phyloP scores from a whole-genome alignment of 2,113 vertebrate genomes.

The Jaculus jaculus region DNA sequence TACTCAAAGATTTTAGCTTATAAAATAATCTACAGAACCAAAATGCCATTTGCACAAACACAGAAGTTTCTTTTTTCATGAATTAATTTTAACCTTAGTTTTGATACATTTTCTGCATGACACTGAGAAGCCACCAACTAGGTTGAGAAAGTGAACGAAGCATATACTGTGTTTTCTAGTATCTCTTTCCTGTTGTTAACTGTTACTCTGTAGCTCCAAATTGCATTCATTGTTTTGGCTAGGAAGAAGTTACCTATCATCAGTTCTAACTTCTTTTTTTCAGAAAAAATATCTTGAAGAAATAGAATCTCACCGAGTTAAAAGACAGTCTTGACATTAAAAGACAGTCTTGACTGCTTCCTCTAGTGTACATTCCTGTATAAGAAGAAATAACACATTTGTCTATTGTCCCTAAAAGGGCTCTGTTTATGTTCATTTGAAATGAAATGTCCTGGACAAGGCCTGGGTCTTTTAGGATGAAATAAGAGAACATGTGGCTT shows the following conservation, averaged over 20 bases:
- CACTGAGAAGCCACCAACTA: conserved; percentile 14
- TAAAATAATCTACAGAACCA: conserved; percentile 60
- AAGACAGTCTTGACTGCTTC: conserved; percentile 44
- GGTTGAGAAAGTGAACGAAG: conserved; percentile 42
- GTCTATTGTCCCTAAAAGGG: conserved; percentile 15
- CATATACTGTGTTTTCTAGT: conserved; percentile 35
- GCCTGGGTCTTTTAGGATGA: not conserved
- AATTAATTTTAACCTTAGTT: conserved; percentile 69
- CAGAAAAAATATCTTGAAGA: conserved; percentile 43
- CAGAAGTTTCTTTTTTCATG: conserved; percentile 42
- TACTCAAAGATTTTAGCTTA: conserved; percentile 68
- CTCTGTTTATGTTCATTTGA: conserved; percentile 28
- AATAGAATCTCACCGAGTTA: conserved; percentile 46
- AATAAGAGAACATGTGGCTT: conserved; percentile 1
- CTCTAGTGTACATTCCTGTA: conserved; percentile 15
- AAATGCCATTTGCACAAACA: conserved; percentile 62
- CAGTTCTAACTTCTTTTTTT: conserved; percentile 29
- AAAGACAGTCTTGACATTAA: conserved; percentile 56
- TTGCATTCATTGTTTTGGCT: conserved; percentile 38
- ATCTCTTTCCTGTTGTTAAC: not conserved
- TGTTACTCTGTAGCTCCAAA: conserved; percentile 28
- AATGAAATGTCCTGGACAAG: conserved; percentile 35
- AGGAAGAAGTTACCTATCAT: conserved; percentile 25
- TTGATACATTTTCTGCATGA: conserved; percentile 38
- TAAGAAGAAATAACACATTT: conserved; percentile 50